Evolutionary conservation across 2,888 invertebrate genomes (phyloP), one percentile per base, ranked within the genome.

Genomic region (Apoderus coryli): DNA sequence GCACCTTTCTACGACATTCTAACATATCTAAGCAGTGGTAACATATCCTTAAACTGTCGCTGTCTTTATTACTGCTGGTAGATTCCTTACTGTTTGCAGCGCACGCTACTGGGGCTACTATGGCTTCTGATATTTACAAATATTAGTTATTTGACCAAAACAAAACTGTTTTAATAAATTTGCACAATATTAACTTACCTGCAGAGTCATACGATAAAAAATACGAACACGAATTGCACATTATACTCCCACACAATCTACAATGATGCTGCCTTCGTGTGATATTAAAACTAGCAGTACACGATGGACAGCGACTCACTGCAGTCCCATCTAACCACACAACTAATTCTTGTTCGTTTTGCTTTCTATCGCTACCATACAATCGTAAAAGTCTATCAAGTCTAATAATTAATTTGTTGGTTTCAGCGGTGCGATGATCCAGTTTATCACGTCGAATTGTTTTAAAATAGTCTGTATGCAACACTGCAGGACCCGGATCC

Each of bases 241-340:
- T 78, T 36, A 95, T 76, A 33, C 84, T 80, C 1, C 95, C 95
- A 54, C 89, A 96, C 3, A 96, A 66, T 37, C 95, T 67, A 52
- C 98, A 98, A 59, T 98, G 98, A 59, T 98, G 96, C 54, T 92
- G 85, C 40, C 96, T 65, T 34, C 88, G 65, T 0, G 89, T 76
- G 33, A 92, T 59, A 47, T 81, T 79, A 58, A 98, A 98, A 25
- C 74, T 67, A 50, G 77, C 76, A 1, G 89, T 84, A 62, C 98
- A 98, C 41, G 75, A 79, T 0, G 90, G 89, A 54, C 96, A 98
- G 5, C 86, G 60, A 38, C 77, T 79, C 1, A 90, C 92, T 31
- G 81, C 81, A 27, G 73, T 73, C 16, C 96, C 96, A 48, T 90
- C 86, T 25, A 89, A 62, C 98, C 98, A 98, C 16, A 82, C 78